Evolutionary conservation across 1,140 invertebrate species (phyloP).

Genomic region (Centruroides sculpturatus): DNA sequence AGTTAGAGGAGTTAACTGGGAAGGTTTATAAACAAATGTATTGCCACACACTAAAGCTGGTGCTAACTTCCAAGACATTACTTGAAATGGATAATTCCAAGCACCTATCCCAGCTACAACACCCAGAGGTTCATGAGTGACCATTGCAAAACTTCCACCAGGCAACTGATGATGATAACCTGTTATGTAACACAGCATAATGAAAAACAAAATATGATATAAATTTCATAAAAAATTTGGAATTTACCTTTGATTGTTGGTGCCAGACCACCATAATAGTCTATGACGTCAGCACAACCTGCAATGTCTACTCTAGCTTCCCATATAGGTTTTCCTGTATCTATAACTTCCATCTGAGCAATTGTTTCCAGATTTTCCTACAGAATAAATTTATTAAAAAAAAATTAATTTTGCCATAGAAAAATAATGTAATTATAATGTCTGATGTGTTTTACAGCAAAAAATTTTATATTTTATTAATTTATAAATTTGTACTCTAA

Average conservation of each 20-base stretch:
- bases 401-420: background rate
- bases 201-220: no score
- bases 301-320: conserved; percentile 37
- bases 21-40: conserved; percentile 44
- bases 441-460: no score
- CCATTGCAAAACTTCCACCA: conserved; percentile 28
- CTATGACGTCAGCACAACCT: conserved; percentile 31
- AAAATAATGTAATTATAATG: no score
- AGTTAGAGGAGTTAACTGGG: conserved; percentile 43
- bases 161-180: conserved; percentile 8
- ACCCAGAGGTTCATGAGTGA: conserved; percentile 37
- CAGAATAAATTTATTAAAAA: background rate
- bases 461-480: background rate
- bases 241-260: conserved; percentile 23
- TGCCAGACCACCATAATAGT: conserved; percentile 13
- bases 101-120: conserved; percentile 42
- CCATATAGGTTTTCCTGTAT: conserved; percentile 44
- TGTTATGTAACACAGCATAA: background rate
- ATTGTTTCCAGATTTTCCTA: conserved; percentile 35
- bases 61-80: conserved; percentile 43
- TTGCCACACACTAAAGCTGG: conserved; percentile 41
- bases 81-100: conserved; percentile 46
- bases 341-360: conserved; percentile 37
- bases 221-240: conserved; percentile 34
- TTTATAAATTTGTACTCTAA: conserved; percentile 6